Evolutionary conservation across 2,888 invertebrate species (phyloP).

Genomic region (Drosophila anomalata): DNA sequence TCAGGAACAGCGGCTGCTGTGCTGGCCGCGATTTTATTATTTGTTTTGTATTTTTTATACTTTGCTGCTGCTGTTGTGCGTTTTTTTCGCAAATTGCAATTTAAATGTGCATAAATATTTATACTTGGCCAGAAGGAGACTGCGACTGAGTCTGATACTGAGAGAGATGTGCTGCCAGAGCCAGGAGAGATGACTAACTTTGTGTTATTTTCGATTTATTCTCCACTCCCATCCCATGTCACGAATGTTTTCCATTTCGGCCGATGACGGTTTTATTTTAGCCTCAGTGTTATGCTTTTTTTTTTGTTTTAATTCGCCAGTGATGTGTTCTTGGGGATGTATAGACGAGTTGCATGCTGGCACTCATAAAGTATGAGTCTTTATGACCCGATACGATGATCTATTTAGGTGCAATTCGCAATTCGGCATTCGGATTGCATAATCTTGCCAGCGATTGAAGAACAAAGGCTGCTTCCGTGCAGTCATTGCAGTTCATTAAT

Average conservation of each 20-base stretch:
- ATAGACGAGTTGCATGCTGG: conserved; percentile 7
- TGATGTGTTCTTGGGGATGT: conserved; percentile 48
- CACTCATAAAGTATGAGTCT: conserved; percentile 6
- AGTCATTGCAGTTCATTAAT: background rate
- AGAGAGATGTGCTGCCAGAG: background rate
- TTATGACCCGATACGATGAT: conserved; percentile 16
- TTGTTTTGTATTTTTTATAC: conserved; percentile 10
- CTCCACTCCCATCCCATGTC: conserved; percentile 48
- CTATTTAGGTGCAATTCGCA: conserved; percentile 42
- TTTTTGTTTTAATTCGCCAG: background rate
- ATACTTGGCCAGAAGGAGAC: conserved; percentile 35
- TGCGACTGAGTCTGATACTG: background rate
- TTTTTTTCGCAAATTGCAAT: conserved; percentile 51
- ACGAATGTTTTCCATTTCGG: conserved; percentile 66
- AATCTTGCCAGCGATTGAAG: conserved; percentile 32
- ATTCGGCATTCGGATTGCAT: conserved; percentile 39
- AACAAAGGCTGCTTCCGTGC: background rate
- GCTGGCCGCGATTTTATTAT: conserved; percentile 19
- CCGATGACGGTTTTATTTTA: conserved; percentile 34
- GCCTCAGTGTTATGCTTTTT: background rate
- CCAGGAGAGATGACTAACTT: conserved; percentile 58
- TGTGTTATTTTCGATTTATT: conserved; percentile 50
- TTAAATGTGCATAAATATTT: conserved; percentile 65
- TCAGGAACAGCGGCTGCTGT: conserved; percentile 49
- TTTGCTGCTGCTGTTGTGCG: conserved; percentile 8